Conservation (phyloP, 2,797 vertebrate species). For the Anas bernieri region DNA sequence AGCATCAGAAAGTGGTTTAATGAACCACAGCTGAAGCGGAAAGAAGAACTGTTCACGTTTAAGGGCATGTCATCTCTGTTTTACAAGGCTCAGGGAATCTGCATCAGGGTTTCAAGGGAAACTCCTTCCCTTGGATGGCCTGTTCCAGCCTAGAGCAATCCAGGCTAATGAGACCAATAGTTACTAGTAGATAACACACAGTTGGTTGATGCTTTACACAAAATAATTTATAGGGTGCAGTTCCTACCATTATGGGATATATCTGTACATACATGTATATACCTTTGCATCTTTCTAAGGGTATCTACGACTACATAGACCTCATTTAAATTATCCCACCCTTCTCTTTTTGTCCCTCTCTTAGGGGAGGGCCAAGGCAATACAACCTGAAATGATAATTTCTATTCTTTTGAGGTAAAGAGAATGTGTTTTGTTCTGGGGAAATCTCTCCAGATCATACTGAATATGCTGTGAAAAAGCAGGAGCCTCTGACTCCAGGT, state of each 20-base stretch:
- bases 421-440: not conserved
- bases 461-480: not conserved
- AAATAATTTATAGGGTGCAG: not conserved
- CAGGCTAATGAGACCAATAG: not conserved
- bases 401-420: not conserved
- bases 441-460: not conserved
- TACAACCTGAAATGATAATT: not conserved
- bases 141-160: not conserved
- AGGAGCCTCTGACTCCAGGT: not conserved
- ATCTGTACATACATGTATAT: not conserved
- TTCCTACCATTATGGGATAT: not conserved
- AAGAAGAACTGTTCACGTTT: constrained; percentile 17
- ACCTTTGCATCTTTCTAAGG: not conserved
- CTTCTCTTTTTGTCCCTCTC: not conserved
- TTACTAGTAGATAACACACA: not conserved
- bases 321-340: not conserved
- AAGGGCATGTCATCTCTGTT: not conserved
- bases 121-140: not conserved
- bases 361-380: not conserved
- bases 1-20: constrained; percentile 32
- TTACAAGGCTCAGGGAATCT: not conserved
- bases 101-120: not conserved
- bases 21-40: constrained; percentile 27
- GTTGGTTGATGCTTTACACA: not conserved
- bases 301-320: not conserved